Evolutionary conservation across 2,888 invertebrate genomes (phyloP).

Genomic region (Tetragonula carbonaria): DNA sequence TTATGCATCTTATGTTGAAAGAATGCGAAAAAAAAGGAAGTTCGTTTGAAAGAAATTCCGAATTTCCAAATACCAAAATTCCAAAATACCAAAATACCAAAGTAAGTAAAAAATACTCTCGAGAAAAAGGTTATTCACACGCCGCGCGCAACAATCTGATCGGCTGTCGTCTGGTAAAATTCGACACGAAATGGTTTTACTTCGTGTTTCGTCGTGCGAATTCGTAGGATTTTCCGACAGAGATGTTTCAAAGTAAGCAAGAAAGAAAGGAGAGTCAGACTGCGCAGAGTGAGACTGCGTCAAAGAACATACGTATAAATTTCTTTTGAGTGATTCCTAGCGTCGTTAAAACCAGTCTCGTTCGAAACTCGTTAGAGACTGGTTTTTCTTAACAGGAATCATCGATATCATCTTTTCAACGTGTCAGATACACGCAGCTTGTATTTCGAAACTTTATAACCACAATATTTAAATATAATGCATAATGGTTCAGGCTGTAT

Average conservation of each 20-base stretch:
- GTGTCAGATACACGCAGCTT: conserved; percentile 7
- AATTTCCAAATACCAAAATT: not conserved
- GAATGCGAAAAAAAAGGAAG: conserved; percentile 12
- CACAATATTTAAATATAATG: not conserved
- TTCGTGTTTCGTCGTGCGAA: not conserved
- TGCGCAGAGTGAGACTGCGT: not conserved
- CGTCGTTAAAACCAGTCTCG: conserved; percentile 13
- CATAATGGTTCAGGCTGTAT: conserved; percentile 17
- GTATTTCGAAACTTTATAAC: not conserved
- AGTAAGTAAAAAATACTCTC: conserved; percentile 1
- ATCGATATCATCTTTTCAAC: not conserved
- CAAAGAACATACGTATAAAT: not conserved
- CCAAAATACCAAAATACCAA: conserved; percentile 4
- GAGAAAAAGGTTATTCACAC: not conserved
- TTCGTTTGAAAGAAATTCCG: conserved; percentile 7
- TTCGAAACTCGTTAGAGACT: not conserved
- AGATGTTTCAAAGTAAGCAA: conserved; percentile 5
- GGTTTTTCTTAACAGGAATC: conserved; percentile 15
- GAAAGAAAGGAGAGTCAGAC: not conserved
- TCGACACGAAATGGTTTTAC: not conserved
- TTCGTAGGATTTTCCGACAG: conserved; percentile 1
- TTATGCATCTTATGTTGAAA: conserved; percentile 47
- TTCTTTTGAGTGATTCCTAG: not conserved
- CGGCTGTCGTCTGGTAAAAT: conserved; percentile 1
- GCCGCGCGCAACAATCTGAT: not conserved